Conservation (phyloP, 1,140 invertebrate genomes). For the Oedothorax gibbosus region DNA sequence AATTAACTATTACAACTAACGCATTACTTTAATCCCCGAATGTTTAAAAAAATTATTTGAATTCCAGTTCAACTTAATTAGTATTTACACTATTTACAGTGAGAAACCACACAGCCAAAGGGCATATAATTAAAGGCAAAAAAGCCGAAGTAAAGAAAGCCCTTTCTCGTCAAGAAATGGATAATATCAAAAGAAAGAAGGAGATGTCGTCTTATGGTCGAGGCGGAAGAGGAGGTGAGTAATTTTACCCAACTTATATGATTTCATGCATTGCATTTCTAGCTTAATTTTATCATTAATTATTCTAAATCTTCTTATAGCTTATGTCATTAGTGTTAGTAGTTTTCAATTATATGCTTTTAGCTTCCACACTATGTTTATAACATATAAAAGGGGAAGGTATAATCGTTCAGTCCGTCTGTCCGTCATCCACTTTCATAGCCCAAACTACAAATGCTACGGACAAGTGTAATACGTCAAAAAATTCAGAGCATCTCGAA, state of each 20-base stretch:
- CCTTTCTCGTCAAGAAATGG: conserved; percentile 71
- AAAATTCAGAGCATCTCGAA: too few relatives aligned
- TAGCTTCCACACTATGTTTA: too few relatives aligned
- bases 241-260: not conserved
- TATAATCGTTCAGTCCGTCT: too few relatives aligned
- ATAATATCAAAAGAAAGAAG: conserved; percentile 63
- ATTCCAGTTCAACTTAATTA: not conserved
- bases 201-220: conserved; percentile 60
- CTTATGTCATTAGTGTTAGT: too few relatives aligned
- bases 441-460: too few relatives aligned
- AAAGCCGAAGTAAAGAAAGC: conserved; percentile 72
- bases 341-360: too few relatives aligned
- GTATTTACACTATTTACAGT: conserved; percentile 64
- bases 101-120: conserved; percentile 66
- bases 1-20: not conserved
- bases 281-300: too few relatives aligned
- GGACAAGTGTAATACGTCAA: too few relatives aligned
- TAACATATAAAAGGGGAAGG: too few relatives aligned
- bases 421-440: too few relatives aligned
- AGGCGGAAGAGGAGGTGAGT: conserved; percentile 61
- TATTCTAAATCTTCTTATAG: too few relatives aligned
- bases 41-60: not conserved
- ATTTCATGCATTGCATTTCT: too few relatives aligned
- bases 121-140: conserved; percentile 67
- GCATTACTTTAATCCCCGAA: not conserved